These are phyloP conservation scores for Aselliscus stoliczkanus DNA, from an alignment of 2,797 vertebrate species.

Conservation along the genomic window DNA sequence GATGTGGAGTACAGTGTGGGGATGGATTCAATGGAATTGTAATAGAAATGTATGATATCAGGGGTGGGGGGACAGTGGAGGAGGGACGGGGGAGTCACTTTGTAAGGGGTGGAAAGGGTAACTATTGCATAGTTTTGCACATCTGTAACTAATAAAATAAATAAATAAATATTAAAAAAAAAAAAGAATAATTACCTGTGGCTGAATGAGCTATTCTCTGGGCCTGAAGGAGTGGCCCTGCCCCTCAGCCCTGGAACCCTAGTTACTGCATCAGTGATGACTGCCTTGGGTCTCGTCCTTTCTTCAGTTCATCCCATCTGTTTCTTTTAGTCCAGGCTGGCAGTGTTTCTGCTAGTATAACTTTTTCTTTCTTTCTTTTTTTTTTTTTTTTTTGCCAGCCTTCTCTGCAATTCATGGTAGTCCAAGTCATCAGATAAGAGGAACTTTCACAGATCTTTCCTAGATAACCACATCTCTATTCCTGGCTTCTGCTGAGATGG, in stretches of 20 bases:
- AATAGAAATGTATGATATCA: too few species aligned
- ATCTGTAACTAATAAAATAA: too few species aligned
- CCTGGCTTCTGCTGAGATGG: neutral
- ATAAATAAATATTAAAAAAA: too few species aligned
- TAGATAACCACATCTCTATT: neutral
- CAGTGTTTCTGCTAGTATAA: neutral
- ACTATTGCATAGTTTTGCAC: too few species aligned
- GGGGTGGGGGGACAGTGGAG: too few species aligned
- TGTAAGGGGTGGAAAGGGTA: too few species aligned
- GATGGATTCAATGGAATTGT: too few species aligned
- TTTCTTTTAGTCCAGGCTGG: neutral
- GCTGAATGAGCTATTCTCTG: neutral
- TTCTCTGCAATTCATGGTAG: neutral
- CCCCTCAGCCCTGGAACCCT: neutral
- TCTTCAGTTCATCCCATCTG: neutral
- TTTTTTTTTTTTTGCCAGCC: neutral
- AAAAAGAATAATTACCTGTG: neutral
- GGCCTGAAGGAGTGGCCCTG: neutral
- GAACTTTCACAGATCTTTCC: neutral
- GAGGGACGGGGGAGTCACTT: too few species aligned
- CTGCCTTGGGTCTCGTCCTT: neutral
- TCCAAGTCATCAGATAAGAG: neutral
- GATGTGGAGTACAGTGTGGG: too few species aligned
- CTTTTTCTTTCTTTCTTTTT: neutral
- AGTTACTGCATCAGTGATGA: too few species aligned